Base-by-base conservation (phyloP, 23 tunicate species). In the Phallusia fumigata region DNA sequence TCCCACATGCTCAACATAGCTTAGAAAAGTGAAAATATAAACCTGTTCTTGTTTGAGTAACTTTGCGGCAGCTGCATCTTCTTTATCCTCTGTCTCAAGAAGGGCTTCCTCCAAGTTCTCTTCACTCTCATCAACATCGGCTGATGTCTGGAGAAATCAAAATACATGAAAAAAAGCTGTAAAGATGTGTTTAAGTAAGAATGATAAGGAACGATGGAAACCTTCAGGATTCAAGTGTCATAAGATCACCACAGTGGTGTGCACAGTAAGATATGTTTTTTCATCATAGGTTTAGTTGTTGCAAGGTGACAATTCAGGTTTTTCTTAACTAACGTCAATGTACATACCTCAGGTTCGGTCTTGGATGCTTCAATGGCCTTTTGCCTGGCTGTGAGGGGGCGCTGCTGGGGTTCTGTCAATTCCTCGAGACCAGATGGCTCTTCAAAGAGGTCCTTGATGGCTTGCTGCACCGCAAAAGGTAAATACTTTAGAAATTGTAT, bases 31-130 rank as follows among this genome's bases (percentile, higher is more conserved):
- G 11, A 74, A 30, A 30, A 11, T 74, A 3, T 83, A 21, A 0
- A 92, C 97, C 93, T 93, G 97, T 74, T 93, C 97, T 77, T 88
- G 52, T 72, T 85, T 84, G 49, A 88, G 87, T 73, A 82, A 64
- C 52, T 90, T 81, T 19, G 97, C 97, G 24, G 97, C 97, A 50
- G 64, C 97, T 18, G 82, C 92, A 84, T 93, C 97, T 78, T 93
- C 97, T 45, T 88, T 81, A 19, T 93, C 98, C 85, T 89, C 94
- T 19, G 87, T 89, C 65, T 94, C 85, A 64, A 92, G 80, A 32
- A 94, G 76, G 24, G 85, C 98, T 31, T 86, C 86, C 49, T 92
- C 97, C 82, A 90, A 74, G 22, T 80, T 84, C 10, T 75, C 51
- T 64, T 80, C 86, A 35, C 88, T 83, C 28, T 76, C 36, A n/a